Conservation (phyloP, 2,113 vertebrate genomes). For the Clarias batrachus region DNA sequence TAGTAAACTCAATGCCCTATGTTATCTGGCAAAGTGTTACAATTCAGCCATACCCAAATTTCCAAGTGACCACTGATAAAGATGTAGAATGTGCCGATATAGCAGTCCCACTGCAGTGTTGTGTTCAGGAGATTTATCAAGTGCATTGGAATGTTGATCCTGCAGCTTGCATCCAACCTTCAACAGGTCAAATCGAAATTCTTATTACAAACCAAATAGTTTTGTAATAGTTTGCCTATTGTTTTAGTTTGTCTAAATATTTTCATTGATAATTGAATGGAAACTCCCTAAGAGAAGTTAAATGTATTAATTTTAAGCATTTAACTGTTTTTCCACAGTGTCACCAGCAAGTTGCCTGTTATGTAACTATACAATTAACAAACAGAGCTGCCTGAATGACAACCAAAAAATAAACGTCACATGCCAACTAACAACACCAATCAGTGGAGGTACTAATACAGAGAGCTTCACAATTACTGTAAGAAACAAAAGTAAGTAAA, state of each 20-base stretch:
- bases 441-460: accelerated
- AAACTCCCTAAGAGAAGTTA: neutral
- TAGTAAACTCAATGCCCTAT: neutral
- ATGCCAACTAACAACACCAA: neutral
- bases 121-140: neutral
- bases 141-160: neutral
- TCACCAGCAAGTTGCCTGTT: neutral
- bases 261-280: too few relatives aligned
- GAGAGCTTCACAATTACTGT: neutral
- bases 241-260: too few relatives aligned
- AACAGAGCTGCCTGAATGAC: neutral
- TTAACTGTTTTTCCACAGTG: neutral
- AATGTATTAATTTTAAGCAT: neutral
- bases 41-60: neutral
- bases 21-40: neutral
- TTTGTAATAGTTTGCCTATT: too few relatives aligned
- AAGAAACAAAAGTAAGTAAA: neutral
- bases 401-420: accelerated
- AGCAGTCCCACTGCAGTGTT: neutral
- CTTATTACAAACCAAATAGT: too few relatives aligned
- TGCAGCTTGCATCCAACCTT: neutral
- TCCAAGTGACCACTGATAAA: neutral
- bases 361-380: neutral
- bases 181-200: neutral
- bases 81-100: neutral